These are phyloP conservation scores for Melanotaenia nigrans DNA, from an alignment of 2,797 vertebrate species.

Conservation along the genomic window DNA sequence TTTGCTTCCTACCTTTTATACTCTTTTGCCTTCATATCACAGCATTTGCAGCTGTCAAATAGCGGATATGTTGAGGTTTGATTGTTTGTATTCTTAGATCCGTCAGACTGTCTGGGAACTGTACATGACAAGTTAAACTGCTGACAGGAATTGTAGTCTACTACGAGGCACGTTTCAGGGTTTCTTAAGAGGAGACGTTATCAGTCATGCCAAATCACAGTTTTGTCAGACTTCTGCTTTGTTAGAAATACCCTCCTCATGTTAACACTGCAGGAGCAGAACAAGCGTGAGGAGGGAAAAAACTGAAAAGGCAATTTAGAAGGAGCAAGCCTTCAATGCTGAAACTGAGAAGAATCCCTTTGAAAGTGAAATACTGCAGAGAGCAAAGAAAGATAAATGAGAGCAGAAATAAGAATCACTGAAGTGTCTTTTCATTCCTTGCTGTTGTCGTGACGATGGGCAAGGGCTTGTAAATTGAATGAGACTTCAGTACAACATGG, in stretches of 20 bases:
- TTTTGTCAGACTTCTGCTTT: not conserved
- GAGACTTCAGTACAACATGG: conserved; percentile 2
- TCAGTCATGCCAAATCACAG: not conserved
- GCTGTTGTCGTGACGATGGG: conserved; percentile 20
- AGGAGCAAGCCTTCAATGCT: not conserved
- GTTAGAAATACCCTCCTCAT: conserved; percentile 1
- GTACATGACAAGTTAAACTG: not conserved
- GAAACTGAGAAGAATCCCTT: conserved; percentile 2
- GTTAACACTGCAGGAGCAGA: conserved; percentile 7
- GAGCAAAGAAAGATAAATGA: conserved; percentile 2
- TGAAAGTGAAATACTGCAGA: conserved; percentile 39
- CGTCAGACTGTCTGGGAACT: not conserved
- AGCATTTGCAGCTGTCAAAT: not conserved
- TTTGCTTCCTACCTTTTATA: not conserved
- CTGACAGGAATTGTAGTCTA: not conserved
- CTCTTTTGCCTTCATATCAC: not conserved
- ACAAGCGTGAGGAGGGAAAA: not conserved
- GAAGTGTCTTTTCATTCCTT: not conserved
- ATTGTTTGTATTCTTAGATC: not conserved
- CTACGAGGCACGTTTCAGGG: too few species aligned
- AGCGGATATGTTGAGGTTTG: not conserved
- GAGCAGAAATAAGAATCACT: conserved; percentile 5
- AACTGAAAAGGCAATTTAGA: conserved; percentile 7
- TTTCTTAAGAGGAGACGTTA: not conserved
- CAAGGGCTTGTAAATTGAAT: conserved; percentile 25